Conservation (phyloP, 2,888 invertebrate species). For the Agrotis puta region DNA sequence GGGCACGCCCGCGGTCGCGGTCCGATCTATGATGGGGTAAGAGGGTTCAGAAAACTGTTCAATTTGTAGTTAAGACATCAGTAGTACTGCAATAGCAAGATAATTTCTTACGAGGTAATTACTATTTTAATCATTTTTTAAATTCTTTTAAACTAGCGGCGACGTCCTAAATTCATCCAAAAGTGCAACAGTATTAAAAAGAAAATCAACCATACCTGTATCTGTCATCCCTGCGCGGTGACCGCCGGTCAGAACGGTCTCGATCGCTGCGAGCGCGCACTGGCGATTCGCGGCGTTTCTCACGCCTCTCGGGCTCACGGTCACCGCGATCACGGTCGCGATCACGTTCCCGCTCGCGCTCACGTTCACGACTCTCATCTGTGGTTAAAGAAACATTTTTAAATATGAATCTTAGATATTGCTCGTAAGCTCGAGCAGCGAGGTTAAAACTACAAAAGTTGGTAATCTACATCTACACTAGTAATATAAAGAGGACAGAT, state of each 20-base stretch:
- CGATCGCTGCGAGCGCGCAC: slow-evolving; percentile 58
- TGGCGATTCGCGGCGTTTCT: slow-evolving; percentile 69
- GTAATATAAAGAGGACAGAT: too few relatives aligned
- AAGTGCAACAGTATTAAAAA: background rate
- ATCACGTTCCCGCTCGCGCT: slow-evolving; percentile 54
- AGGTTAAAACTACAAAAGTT: too few relatives aligned
- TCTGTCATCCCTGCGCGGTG: slow-evolving; percentile 75
- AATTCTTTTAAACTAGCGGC: too few relatives aligned
- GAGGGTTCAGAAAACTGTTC: too few relatives aligned
- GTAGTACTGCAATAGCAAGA: too few relatives aligned
- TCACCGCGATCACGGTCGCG: slow-evolving; percentile 67
- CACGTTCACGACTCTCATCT: slow-evolving; percentile 74
- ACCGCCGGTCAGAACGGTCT: slow-evolving; percentile 68
- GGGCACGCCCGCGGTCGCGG: slow-evolving; percentile 63
- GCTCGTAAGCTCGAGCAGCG: too few relatives aligned
- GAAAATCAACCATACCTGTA: slow-evolving; percentile 65
- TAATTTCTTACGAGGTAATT: too few relatives aligned
- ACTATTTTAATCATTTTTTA: background rate
- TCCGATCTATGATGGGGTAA: slow-evolving; percentile 54
- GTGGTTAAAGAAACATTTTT: background rate
- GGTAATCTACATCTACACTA: too few relatives aligned
- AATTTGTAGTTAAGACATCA: too few relatives aligned
- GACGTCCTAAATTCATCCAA: too few relatives aligned
- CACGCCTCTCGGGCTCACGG: slow-evolving; percentile 66
- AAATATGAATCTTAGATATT: background rate